phyloP scores from a whole-genome alignment of 2,797 vertebrate genomes.

The Peromyscus eremicus region DNA sequence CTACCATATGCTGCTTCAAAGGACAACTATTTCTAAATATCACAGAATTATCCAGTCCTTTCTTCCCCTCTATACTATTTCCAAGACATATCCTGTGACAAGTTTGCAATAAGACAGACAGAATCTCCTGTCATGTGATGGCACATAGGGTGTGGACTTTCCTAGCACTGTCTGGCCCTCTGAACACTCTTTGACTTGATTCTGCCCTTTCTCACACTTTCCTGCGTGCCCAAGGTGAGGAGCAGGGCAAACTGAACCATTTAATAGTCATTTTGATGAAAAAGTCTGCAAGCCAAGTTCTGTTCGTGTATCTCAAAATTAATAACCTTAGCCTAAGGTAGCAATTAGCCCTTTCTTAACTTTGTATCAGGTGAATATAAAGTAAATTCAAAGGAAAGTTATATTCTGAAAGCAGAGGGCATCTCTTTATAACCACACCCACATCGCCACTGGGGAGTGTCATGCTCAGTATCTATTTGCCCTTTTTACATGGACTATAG shows the following conservation, averaged over 20 bases:
- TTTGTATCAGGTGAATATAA: constrained; percentile 45
- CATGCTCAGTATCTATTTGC: constrained; percentile 12
- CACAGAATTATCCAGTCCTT: not conserved
- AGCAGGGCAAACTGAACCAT: not conserved
- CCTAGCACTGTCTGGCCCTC: not conserved
- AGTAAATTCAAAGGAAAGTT: constrained; percentile 67
- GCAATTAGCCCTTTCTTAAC: constrained; percentile 44
- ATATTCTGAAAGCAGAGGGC: constrained; percentile 43
- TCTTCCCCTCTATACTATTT: not conserved
- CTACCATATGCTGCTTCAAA: not conserved
- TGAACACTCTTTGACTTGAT: not conserved
- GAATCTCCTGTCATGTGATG: not conserved
- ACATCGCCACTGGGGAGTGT: constrained; percentile 20
- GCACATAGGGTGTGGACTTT: not conserved
- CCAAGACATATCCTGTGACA: not conserved
- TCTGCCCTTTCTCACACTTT: not conserved
- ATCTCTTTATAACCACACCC: constrained; percentile 58
- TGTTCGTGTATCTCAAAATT: constrained; percentile 44
- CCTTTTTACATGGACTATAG: not conserved
- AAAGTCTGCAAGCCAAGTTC: constrained; percentile 48
- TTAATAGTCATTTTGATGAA: not conserved
- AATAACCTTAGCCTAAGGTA: constrained; percentile 15
- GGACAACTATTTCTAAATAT: constrained; percentile 50
- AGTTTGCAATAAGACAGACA: not conserved
- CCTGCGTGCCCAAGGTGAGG: not conserved